Evolutionary conservation across 2,888 invertebrate genomes (phyloP).

Genomic region (Bombylius major): DNA sequence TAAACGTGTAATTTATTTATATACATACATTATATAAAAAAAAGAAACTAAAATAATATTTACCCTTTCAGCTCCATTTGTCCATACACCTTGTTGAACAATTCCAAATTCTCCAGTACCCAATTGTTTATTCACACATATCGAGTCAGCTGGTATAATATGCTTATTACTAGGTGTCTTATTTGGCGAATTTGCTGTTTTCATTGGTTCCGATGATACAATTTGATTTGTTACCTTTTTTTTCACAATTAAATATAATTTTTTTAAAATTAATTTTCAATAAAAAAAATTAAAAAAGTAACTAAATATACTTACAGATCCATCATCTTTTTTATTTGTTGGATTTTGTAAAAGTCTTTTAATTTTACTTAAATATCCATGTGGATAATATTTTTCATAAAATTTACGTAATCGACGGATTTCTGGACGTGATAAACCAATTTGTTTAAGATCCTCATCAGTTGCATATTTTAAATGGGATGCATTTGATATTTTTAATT

Average conservation of each 20-base stretch:
- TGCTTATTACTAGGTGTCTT: constrained; percentile 56
- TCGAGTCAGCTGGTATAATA: constrained; percentile 79
- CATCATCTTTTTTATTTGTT: constrained; percentile 40
- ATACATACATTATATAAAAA: not conserved
- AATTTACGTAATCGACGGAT: constrained; percentile 87
- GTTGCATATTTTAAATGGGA: constrained; percentile 89
- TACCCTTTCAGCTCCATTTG: constrained; percentile 83
- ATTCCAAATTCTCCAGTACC: constrained; percentile 97
- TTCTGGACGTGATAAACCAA: constrained; percentile 92
- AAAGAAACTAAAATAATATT: constrained; percentile 19
- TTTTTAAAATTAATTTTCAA: not conserved
- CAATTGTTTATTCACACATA: constrained; percentile 85
- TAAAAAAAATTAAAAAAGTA: not conserved
- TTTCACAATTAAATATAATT: constrained; percentile 1
- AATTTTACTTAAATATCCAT: constrained; percentile 83
- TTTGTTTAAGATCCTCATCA: constrained; percentile 78
- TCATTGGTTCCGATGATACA: constrained; percentile 67
- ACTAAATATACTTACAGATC: constrained; percentile 26
- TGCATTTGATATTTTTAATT: constrained; percentile 77
- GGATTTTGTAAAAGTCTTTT: constrained; percentile 61
- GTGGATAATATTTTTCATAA: constrained; percentile 86
- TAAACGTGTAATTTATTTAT: not conserved
- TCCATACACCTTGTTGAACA: constrained; percentile 96
- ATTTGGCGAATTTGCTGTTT: constrained; percentile 30
- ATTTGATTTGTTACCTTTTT: constrained; percentile 12